Evolutionary conservation across 2,113 vertebrate genomes (phyloP).

Genomic region (Myotis davidii): DNA sequence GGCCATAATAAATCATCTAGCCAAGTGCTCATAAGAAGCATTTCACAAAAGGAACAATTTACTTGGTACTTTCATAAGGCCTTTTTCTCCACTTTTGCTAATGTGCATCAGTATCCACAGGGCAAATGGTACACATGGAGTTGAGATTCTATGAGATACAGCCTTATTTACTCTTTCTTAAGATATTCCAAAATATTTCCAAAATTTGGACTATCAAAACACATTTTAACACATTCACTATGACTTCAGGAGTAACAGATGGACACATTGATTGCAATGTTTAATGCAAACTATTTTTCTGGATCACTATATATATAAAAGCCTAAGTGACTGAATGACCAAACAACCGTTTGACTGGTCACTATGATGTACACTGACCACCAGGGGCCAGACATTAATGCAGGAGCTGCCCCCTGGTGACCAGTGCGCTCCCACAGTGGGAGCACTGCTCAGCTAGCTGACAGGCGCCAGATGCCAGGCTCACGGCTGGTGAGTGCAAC

Average conservation of each 20-base stretch:
- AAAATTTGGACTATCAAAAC: background rate
- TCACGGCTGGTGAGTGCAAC: no score
- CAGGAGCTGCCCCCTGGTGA: no score
- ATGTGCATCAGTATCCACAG: background rate
- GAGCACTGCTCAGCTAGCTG: no score
- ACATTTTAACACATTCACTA: background rate
- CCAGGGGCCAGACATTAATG: no score
- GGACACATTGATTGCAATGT: background rate
- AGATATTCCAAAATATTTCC: background rate
- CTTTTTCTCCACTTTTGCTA: background rate
- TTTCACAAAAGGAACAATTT: background rate
- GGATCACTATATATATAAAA: background rate
- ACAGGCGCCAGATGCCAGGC: no score
- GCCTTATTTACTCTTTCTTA: background rate
- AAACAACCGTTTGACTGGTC: no score
- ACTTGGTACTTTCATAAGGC: background rate
- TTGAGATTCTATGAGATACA: background rate
- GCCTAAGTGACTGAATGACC: no score
- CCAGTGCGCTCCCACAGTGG: no score
- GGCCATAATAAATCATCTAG: background rate
- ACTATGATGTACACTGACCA: no score
- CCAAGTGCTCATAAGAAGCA: background rate
- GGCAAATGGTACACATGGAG: background rate
- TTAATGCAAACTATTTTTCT: conserved; percentile 41
- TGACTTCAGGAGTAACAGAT: background rate